Evolutionary conservation across 1,140 invertebrate species (phyloP).

Genomic region (Probaryconus sp.): DNA sequence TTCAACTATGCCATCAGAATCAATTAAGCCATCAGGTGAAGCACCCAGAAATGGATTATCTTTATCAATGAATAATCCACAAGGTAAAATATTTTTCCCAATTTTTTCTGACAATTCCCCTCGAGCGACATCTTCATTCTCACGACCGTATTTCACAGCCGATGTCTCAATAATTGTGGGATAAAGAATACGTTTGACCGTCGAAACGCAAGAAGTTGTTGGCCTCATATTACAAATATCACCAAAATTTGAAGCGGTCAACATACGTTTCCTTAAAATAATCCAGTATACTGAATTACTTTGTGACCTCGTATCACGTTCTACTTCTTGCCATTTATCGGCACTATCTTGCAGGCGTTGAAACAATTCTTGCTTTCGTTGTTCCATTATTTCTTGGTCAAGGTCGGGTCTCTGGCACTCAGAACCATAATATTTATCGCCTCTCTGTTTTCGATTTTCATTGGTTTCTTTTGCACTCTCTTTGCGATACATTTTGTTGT

Average conservation of each 20-base stretch:
- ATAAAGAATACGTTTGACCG: constrained; percentile 65
- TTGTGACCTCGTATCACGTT: constrained; percentile 61
- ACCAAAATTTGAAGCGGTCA: constrained; percentile 71
- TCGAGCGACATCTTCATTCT: constrained; percentile 64
- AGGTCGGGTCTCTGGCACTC: constrained; percentile 45
- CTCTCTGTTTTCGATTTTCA: neutral
- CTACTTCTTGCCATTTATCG: constrained; percentile 42
- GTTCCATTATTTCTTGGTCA: neutral
- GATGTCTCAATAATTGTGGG: constrained; percentile 32
- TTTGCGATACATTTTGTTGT: constrained; percentile 10
- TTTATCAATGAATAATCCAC: constrained; percentile 72
- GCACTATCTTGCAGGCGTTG: constrained; percentile 7
- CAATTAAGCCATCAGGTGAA: constrained; percentile 72
- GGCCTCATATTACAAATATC: constrained; percentile 53
- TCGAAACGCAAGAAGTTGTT: constrained; percentile 53
- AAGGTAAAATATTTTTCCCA: constrained; percentile 58
- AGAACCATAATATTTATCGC: constrained; percentile 55
- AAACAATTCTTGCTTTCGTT: neutral
- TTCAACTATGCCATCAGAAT: constrained; percentile 62
- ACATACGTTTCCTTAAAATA: constrained; percentile 47
- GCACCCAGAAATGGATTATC: constrained; percentile 67
- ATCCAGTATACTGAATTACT: constrained; percentile 57
- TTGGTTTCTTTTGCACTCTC: neutral
- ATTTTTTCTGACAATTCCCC: constrained; percentile 51
- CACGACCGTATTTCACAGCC: constrained; percentile 55